These are phyloP conservation scores for Propithecus perrieri DNA, from an alignment of 2,797 vertebrate genomes.

Conservation along the genomic window DNA sequence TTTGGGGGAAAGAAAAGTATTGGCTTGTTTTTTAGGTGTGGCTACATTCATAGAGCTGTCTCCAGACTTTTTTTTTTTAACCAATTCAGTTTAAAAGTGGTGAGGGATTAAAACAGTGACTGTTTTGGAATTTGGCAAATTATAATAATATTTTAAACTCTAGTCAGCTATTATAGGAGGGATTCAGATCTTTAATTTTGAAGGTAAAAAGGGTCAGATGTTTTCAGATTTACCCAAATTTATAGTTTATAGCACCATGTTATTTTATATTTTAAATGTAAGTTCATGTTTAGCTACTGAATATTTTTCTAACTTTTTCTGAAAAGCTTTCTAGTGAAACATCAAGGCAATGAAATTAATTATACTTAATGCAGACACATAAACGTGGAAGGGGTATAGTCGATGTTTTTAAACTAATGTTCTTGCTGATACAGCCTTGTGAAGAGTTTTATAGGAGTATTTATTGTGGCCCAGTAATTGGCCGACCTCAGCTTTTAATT, in stretches of 20 bases:
- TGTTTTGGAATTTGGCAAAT: conserved; percentile 70
- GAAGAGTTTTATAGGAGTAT: conserved; percentile 60
- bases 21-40: conserved; percentile 85
- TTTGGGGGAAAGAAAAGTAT: conserved; percentile 60
- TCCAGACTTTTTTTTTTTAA: conserved; percentile 69
- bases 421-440: conserved; percentile 24
- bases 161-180: conserved; percentile 58
- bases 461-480: conserved; percentile 68
- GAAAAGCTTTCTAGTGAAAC: conserved; percentile 53
- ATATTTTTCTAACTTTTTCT: not conserved
- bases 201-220: not conserved
- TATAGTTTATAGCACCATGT: not conserved
- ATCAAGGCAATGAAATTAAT: conserved; percentile 66
- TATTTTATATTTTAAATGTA: not conserved
- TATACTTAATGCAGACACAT: not conserved
- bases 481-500: conserved; percentile 68
- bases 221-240: conserved; percentile 12
- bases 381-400: conserved; percentile 7
- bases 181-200: conserved; percentile 42
- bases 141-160: conserved; percentile 57
- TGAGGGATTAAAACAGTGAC: conserved; percentile 67
- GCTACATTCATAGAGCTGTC: conserved; percentile 73
- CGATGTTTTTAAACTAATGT: conserved; percentile 42
- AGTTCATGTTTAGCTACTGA: not conserved
- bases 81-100: conserved; percentile 74